These are phyloP conservation scores for Maccullochella peelii DNA, from an alignment of 2,113 vertebrate genomes.

Conservation along the genomic window DNA sequence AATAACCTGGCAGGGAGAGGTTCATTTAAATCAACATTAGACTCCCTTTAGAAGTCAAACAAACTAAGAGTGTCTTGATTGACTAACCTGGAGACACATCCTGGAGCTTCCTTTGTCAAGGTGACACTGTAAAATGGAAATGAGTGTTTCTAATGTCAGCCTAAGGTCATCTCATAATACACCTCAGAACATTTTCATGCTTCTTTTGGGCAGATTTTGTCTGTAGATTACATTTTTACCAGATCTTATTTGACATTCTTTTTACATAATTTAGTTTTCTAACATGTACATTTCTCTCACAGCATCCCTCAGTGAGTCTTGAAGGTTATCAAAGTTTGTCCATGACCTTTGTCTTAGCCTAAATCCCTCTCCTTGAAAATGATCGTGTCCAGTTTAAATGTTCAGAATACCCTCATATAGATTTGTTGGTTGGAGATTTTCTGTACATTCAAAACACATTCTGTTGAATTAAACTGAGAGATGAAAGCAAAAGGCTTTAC, in stretches of 20 bases:
- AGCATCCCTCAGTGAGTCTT: conserved; percentile 1
- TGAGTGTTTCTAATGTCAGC: conserved; percentile 39
- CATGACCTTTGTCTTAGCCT: background rate
- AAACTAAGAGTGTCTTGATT: background rate
- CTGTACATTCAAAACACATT: background rate
- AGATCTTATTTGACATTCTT: background rate
- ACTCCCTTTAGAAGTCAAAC: background rate
- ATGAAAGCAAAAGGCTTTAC: background rate
- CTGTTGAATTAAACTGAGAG: background rate
- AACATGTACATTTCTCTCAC: background rate
- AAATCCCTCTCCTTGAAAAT: background rate
- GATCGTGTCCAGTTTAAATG: background rate
- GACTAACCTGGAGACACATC: background rate
- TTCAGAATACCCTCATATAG: background rate
- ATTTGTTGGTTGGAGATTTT: background rate
- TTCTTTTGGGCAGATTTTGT: background rate
- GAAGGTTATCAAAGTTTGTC: background rate
- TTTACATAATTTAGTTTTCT: background rate
- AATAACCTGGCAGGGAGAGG: background rate
- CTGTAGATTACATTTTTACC: background rate
- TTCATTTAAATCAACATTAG: background rate
- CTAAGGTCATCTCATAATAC: conserved; percentile 23
- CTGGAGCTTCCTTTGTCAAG: conserved; percentile 46
- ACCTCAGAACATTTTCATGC: background rate
- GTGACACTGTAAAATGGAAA: conserved; percentile 55